Conservation (phyloP, 2,113 vertebrate species). For the Anhinga anhinga region DNA sequence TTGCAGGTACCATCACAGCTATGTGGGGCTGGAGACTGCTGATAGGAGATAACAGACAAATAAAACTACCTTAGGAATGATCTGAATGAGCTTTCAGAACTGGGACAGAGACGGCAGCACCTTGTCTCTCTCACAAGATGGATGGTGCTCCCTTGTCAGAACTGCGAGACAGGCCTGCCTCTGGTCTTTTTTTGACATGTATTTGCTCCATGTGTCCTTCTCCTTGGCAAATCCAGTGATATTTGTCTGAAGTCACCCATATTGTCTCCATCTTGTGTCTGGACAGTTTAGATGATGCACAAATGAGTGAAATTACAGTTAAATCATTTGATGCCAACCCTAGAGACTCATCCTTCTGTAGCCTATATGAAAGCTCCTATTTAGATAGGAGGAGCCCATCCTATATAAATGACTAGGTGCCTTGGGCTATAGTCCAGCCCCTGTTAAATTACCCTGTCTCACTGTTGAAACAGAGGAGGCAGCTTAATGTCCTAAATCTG, state of each 20-base stretch:
- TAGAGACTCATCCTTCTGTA: background rate
- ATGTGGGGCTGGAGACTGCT: background rate
- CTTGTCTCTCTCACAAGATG: accelerated
- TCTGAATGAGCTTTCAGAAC: background rate
- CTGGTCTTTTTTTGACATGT: background rate
- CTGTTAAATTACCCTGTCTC: background rate
- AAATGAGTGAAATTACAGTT: background rate
- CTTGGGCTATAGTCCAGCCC: background rate
- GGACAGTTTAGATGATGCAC: background rate
- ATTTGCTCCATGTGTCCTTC: background rate
- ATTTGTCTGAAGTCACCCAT: background rate
- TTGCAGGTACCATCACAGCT: background rate
- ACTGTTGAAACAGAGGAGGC: background rate
- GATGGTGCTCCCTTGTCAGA: background rate
- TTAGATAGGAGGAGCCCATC: background rate
- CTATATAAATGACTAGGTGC: background rate
- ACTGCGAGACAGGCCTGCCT: background rate
- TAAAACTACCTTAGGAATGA: background rate
- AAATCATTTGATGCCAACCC: background rate
- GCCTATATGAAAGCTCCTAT: background rate
- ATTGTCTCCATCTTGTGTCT: background rate
- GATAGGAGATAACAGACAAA: background rate
- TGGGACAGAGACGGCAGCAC: background rate
- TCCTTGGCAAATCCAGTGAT: background rate
- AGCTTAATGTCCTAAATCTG: background rate